Evolutionary conservation across 2,113 vertebrate genomes (phyloP), one percentile per base, ranked within the genome.

Genomic region (Crotophaga sulcirostris): DNA sequence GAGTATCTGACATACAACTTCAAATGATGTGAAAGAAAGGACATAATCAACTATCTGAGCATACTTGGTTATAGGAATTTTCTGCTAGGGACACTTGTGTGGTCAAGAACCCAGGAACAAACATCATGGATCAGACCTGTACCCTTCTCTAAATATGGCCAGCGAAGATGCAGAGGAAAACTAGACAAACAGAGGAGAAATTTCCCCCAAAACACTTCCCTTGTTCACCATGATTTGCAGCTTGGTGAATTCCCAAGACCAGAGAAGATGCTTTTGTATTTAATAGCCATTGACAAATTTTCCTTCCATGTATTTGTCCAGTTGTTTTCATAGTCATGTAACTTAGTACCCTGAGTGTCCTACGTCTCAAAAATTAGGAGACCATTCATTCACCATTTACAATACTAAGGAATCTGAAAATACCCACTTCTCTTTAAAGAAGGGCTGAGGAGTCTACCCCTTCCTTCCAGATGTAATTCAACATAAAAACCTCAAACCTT

Each of bases 81-180:
- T 85, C 40, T 89, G 52, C 52, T 63, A n/a, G 7, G n/a, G 19
- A 56, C 5, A 5, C 36, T 40, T 24, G 25, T 16, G 23, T 55
- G 18, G 13, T 74, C 56, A 58, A 54, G 7, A 70, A 49, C 33
- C 10, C 28, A 29, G 42, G 33, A 83, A 60, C 8, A 83, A 29
- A 18, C 11, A 4, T 13, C 2, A 1, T 8, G 11, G 29, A 28
- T 70, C 3, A 1, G 52, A 75, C 33, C 11, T 15, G 20, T 18
- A 34, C 29, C 11, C 31, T 58, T 70, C 20, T 58, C 45, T 25
- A 84, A 47, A 44, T 23, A 20, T 52, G 34, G 34, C 7, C 20
- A 79, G 47, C 49, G 49, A 90, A 92, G 28, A n/a, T 29, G 14
- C 38, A 88, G 34, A 75, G 26, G 38, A 84, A 87, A 92, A 78